Evolutionary conservation across 1,140 invertebrate species (phyloP).

Genomic region (Leptopilina boulardi): DNA sequence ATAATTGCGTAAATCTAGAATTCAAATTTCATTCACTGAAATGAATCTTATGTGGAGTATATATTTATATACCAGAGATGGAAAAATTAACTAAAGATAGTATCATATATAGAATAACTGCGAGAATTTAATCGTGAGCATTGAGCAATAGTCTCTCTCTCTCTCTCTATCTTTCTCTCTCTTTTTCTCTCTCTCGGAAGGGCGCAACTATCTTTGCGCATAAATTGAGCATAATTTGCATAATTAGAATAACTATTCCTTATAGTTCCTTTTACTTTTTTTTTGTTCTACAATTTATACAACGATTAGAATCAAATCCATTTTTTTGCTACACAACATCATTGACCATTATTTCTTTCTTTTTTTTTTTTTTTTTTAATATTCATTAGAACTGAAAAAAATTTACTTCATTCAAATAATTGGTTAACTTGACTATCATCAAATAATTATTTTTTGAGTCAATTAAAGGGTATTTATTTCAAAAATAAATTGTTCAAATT

Average conservation of each 20-base stretch:
- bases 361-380: no score
- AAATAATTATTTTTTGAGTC: no score
- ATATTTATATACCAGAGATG: no score
- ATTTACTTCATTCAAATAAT: no score
- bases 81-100: conserved; percentile 7
- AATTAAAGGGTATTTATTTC: no score
- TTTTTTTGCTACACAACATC: not conserved
- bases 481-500: no score
- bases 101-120: conserved; percentile 22
- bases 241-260: conserved; percentile 59
- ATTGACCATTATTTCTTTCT: no score
- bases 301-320: not conserved
- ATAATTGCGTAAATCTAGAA: not conserved
- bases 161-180: no score
- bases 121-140: conserved; percentile 22
- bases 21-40: not conserved
- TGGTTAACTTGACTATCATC: no score
- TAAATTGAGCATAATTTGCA: conserved; percentile 59
- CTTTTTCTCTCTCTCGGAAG: conserved; percentile 25
- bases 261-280: conserved; percentile 51
- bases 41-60: not conserved
- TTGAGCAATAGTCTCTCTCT: conserved; percentile 4
- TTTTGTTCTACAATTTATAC: not conserved
- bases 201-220: conserved; percentile 53
- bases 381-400: no score